Evolutionary conservation across 2,113 vertebrate species (phyloP).

Genomic region (Sapayoa aenigma): DNA sequence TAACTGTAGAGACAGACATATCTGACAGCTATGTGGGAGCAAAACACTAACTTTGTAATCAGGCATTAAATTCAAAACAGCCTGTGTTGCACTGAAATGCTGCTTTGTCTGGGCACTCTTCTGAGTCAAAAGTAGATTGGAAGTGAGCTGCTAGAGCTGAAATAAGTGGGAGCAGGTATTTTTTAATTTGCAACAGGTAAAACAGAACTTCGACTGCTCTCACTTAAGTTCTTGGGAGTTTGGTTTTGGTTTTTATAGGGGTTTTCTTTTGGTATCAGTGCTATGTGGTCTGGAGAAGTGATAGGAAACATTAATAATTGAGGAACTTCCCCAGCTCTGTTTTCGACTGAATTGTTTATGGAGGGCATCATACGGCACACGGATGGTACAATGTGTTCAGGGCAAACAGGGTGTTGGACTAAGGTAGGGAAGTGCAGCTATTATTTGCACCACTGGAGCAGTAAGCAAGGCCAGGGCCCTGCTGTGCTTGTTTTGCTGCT

Average conservation of each 20-base stretch:
- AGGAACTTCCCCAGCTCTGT: background rate
- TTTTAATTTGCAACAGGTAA: background rate
- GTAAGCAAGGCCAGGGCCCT: no score
- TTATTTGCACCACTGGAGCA: background rate
- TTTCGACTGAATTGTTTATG: background rate
- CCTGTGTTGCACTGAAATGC: background rate
- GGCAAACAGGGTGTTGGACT: background rate
- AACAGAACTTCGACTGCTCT: background rate
- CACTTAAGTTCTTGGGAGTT: background rate
- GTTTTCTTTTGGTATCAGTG: background rate
- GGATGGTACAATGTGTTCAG: rapidly evolving
- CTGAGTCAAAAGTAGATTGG: background rate
- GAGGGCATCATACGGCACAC: rapidly evolving
- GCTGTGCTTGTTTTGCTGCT: background rate
- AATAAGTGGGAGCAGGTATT: background rate
- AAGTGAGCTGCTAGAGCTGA: background rate
- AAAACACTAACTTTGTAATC: background rate
- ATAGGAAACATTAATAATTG: background rate
- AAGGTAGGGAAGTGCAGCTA: background rate
- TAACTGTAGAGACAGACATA: background rate
- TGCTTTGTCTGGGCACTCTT: background rate
- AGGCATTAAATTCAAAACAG: background rate
- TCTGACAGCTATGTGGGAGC: background rate
- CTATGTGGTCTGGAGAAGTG: rapidly evolving
- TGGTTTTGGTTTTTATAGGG: background rate